Evolutionary conservation across 2,888 invertebrate species (phyloP), one percentile per base, ranked within the genome.

Genomic region (Dynastes hyllus): DNA sequence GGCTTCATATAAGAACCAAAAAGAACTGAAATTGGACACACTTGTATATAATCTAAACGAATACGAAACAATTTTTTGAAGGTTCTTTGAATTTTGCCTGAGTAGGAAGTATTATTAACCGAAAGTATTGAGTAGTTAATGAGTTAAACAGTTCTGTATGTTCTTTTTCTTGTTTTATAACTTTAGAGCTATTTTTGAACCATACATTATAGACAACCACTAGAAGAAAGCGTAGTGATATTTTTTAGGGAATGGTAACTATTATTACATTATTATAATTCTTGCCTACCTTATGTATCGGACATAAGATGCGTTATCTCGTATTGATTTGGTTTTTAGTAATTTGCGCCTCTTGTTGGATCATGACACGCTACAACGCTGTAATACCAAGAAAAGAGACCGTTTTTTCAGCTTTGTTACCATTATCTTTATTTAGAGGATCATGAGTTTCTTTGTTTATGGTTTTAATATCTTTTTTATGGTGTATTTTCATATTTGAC

Each of bases 231-330:
- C 45, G 78, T 82, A 80, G 80, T 66, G 71, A 58, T 55, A 40
- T 71, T 71, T 80, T 81, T 80, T 81, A 82, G 82, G 79, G 81
- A 81, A 81, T 81, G 83, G 79, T 80, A 81, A 82, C 22, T 71
- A 78, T 78, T 55, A 69, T 78, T 80, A 81, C 76, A 13, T 66
- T 40, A 16, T 45, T 67, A 67, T 40, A n/a, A 4, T 51, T 71
- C 37, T 71, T 67, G 67, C 67, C 16, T 16, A 55, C 58, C 29
- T 69, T 32, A 37, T 32, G n/a, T 40, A 40, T 1, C 16, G 2
- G 8, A 9, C 22, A 40, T 66, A 32, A 45, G 16, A 9, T 22
- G 37, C 66, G 16, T 6, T 40, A 66, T 37, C 8, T 45, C 8
- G 45, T 45, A 45, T 45, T 45, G 40, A n/a, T 40, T 16, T 37